These are phyloP conservation scores for Leptothorax acervorum DNA, from an alignment of 2,888 invertebrate species.

Conservation along the genomic window DNA sequence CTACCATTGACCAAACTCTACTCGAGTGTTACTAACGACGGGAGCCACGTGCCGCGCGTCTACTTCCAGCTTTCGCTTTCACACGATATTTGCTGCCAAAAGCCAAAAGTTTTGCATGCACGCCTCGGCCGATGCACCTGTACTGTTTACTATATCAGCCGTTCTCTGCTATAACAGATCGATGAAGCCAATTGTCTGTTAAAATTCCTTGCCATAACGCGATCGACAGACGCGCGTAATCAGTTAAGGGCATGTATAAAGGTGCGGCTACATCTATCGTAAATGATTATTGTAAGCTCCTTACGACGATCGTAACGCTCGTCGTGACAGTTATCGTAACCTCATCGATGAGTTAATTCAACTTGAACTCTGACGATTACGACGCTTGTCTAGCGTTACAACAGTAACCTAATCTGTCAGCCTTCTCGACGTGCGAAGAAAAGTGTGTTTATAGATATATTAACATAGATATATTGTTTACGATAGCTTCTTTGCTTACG, in stretches of 20 bases:
- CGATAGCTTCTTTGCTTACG: too few relatives aligned
- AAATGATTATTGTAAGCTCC: too few relatives aligned
- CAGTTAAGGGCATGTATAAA: neutral
- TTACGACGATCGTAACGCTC: too few relatives aligned
- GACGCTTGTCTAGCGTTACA: too few relatives aligned
- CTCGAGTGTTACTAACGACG: constrained; percentile 80
- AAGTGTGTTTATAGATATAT: too few relatives aligned
- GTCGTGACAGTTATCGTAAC: too few relatives aligned
- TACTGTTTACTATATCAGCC: neutral
- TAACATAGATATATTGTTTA: too few relatives aligned
- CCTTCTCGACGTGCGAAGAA: too few relatives aligned
- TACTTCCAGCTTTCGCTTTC: constrained; percentile 67
- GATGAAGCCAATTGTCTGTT: constrained; percentile 5
- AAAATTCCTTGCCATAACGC: neutral
- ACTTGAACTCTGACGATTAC: too few relatives aligned
- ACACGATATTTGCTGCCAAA: constrained; percentile 50
- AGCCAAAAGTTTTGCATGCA: constrained; percentile 14
- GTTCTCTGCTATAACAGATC: neutral
- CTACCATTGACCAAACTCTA: constrained; percentile 81
- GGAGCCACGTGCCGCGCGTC: constrained; percentile 60
- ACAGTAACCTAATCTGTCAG: too few relatives aligned
- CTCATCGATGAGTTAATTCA: too few relatives aligned
- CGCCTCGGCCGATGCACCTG: constrained; percentile 36
- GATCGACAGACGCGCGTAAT: neutral
- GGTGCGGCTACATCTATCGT: too few relatives aligned